These are phyloP conservation scores for Anser brachyrhynchus DNA, from an alignment of 2,113 vertebrate species.

Conservation along the genomic window DNA sequence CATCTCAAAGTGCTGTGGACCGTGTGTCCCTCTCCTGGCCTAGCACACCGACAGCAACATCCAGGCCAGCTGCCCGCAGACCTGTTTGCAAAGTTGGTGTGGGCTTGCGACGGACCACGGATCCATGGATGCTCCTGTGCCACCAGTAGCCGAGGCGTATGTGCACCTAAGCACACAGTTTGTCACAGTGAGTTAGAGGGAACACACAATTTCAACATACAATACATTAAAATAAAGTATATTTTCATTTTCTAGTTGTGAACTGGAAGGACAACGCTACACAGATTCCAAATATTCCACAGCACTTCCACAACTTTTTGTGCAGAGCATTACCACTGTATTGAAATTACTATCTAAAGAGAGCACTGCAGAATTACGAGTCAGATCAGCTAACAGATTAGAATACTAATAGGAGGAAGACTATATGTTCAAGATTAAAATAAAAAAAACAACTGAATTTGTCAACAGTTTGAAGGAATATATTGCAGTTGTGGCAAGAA, in stretches of 20 bases:
- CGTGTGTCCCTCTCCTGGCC: rapidly evolving
- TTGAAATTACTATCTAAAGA: neutral
- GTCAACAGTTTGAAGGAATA: neutral
- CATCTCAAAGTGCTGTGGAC: rapidly evolving
- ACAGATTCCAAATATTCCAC: neutral
- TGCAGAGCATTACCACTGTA: neutral
- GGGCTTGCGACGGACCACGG: rapidly evolving
- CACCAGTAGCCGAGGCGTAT: rapidly evolving
- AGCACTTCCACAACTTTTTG: neutral
- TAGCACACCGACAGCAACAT: neutral
- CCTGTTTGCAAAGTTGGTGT: rapidly evolving
- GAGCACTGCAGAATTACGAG: neutral
- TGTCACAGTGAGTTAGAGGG: neutral
- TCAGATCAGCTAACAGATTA: neutral
- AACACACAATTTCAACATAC: neutral
- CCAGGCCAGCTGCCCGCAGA: neutral
- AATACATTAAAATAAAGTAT: neutral
- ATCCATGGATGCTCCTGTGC: rapidly evolving
- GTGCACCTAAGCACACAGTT: too few species aligned
- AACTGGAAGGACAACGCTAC: neutral
- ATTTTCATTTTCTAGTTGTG: neutral
- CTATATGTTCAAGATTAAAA: neutral
- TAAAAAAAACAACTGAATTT: neutral
- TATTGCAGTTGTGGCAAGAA: neutral
- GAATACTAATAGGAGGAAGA: neutral